Base-by-base conservation (phyloP, 1,140 invertebrate genomes). In the Tetranychus urticae region DNA sequence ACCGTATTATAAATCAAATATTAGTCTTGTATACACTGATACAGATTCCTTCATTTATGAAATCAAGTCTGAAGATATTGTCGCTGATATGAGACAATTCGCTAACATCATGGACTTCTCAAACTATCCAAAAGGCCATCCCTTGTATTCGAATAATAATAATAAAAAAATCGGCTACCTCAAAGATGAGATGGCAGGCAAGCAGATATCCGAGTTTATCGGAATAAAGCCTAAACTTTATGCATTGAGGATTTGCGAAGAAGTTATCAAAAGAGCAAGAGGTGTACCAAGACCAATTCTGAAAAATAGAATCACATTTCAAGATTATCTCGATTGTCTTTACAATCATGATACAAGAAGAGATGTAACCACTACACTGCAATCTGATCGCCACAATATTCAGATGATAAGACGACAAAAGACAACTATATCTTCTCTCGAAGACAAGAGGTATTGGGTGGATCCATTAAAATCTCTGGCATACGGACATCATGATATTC, bases 11-110 rank as follows among this genome's bases (percentile, higher is more conserved):
- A 42, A 42, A 5, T 39, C 14, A 33, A 39, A 63, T 31, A 59
- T 64, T 34, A 60, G 61, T 59, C 23, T 69, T n/a, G 61, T 62
- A 36, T 66, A 63, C 48, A 73, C 68, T 13, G 75, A 77, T 65
- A 76, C 74, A 7, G 74, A 77, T 62, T 68, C 64, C 58, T 69
- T 75, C 8, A 66, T 70, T 5, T 73, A 73, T 63, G 58, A 70
- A 50, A 68, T 75, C 33, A 56, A 66, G 56, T 73, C 70, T 12
- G 64, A 69, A 3, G 69, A 77, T 65, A 65, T 75, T 60, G 74
- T 74, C 67, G 48, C 68, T 58, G 71, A 73, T 61, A 70, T 76
- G 64, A 65, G 60, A 50, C 14, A 62, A 55, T 59, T 65, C 56
- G 5, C 46, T 4, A 6, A 4, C 3, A 23, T 52, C 33, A n/a